Percentiles rank a stretch among this genome's conserved stretches.
These are phyloP conservation scores for Silurus glanis DNA, from an alignment of 2,113 vertebrate species.

Conservation along the genomic window DNA sequence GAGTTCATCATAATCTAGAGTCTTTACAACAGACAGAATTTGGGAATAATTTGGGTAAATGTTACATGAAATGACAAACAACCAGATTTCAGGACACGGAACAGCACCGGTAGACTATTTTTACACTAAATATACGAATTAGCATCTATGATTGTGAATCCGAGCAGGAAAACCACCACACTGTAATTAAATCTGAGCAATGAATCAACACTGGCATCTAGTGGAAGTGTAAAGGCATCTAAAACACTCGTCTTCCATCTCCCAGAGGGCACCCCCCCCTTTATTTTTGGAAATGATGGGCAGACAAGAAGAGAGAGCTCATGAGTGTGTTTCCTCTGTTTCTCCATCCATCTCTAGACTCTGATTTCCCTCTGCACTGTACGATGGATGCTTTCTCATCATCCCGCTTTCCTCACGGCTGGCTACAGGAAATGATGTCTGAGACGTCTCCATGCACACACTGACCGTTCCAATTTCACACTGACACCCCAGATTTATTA, in stretches of 20 bases:
- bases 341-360: slow-evolving; percentile 6
- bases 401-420: slow-evolving; percentile 5
- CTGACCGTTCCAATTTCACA: not conserved
- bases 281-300: not conserved
- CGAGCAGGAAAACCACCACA: no score
- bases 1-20: not conserved
- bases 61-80: not conserved
- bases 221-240: slow-evolving; percentile 47
- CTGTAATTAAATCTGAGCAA: slow-evolving; percentile 34
- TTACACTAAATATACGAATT: not conserved
- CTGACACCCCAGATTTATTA: not conserved
- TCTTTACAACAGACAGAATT: not conserved
- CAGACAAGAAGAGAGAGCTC: not conserved
- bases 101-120: no score
- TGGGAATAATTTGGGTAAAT: not conserved
- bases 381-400: slow-evolving; percentile 58
- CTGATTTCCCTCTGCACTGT: slow-evolving; percentile 38
- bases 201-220: slow-evolving; percentile 64
- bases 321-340: not conserved
- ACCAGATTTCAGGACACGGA: no score
- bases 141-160: not conserved
- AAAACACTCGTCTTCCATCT: not conserved
- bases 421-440: not conserved
- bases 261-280: not conserved
- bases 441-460: not conserved